Base-by-base conservation (phyloP, 2,888 invertebrate genomes). In the Sepioteuthis lessoniana region DNA sequence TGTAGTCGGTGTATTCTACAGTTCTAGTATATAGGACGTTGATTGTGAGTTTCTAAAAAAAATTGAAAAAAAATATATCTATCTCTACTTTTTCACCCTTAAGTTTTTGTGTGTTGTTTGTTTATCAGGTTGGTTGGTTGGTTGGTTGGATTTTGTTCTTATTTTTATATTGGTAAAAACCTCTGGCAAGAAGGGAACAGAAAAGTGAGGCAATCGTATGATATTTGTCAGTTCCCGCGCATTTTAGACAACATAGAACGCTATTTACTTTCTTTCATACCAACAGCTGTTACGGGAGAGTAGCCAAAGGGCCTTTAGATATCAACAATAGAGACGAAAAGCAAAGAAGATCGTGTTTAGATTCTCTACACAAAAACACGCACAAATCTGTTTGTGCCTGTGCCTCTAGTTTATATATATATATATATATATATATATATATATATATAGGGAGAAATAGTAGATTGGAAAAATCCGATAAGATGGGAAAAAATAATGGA, bases 381-480 rank as follows among this genome's bases (percentile, higher is more conserved):
- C 55, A 35, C 76, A 76, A 76, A 76, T n/a, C 76, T 76, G 76
- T 76, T 76, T n/a, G n/a, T n/a, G n/a, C 50, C 19, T 50, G 50
- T 50, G 50, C 55, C 25, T 4, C 25, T 55, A 55, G 55, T 25
- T 55, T n/a, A n/a, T 76, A 13, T n/a, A n/a, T 31, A 76, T 76
- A 76, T 76, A 76, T 76, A 76, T 76, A 76, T 76, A 76, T 76
- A 76, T 76, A 76, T 76, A 76, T 76, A 76, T 76, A 76, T 76
- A 76, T 76, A 76, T 60, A 60, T 60, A 60, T 60, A 60, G n/a
- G n/a, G n/a, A n/a, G n/a, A n/a, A n/a, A n/a, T n/a, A n/a, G n/a
- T n/a, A n/a, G n/a, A n/a, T n/a, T n/a, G n/a, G n/a, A n/a, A n/a
- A n/a, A n/a, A n/a, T n/a, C n/a, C n/a, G n/a, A n/a, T n/a, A n/a